phyloP scores from a whole-genome alignment of 1,140 invertebrate species.

The Drosophila funebris region DNA sequence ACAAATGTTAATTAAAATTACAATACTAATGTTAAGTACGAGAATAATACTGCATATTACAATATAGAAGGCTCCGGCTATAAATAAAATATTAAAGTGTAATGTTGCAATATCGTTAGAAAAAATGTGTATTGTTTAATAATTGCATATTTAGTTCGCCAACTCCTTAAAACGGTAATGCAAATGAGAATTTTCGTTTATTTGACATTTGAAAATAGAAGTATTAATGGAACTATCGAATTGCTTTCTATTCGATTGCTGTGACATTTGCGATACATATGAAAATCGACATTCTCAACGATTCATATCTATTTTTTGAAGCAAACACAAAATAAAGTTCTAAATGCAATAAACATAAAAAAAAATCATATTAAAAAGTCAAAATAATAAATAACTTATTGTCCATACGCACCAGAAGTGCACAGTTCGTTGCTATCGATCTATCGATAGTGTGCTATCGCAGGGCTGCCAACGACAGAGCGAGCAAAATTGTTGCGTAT shows the following conservation, averaged over 20 bases:
- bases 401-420: background rate
- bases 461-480: constrained; percentile 24
- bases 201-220: no score
- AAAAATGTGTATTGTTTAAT: no score
- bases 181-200: no score
- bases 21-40: background rate
- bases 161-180: no score
- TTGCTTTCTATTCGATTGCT: background rate
- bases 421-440: background rate
- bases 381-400: background rate
- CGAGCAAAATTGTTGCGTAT: constrained; percentile 72
- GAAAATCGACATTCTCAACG: constrained; percentile 24
- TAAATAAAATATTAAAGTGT: no score
- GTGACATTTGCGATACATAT: background rate
- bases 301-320: background rate
- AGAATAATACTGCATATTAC: background rate
- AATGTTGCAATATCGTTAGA: no score
- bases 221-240: no score
- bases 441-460: constrained; percentile 13
- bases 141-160: no score
- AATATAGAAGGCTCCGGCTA: no score
- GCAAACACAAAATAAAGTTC: background rate
- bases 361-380: background rate
- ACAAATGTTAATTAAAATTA: background rate
- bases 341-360: background rate